These are phyloP conservation scores for Hippocampus mohnikei DNA, from an alignment of 2,113 vertebrate species.

Conservation along the genomic window DNA sequence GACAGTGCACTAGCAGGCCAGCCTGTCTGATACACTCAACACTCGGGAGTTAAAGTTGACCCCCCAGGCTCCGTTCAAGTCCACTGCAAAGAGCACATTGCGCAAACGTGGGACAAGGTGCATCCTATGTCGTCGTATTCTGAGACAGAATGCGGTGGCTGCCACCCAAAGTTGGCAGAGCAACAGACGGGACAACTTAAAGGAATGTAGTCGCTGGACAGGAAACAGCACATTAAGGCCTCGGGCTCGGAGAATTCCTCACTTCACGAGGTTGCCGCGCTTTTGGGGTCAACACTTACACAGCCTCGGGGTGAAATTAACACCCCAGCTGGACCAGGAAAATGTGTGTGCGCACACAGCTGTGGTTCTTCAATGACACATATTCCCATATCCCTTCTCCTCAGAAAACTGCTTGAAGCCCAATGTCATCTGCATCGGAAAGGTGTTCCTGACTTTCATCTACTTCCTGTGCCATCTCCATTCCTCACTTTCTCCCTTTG, in stretches of 20 bases:
- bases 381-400: slow-evolving; percentile 60
- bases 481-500: slow-evolving; percentile 10
- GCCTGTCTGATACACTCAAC: slow-evolving; percentile 47
- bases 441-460: slow-evolving; percentile 48
- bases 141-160: not conserved
- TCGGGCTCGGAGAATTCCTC: slow-evolving; percentile 65
- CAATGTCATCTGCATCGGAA: slow-evolving; percentile 48
- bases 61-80: slow-evolving; percentile 15
- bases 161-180: slow-evolving; percentile 36
- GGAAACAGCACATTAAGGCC: slow-evolving; percentile 72
- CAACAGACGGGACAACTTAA: slow-evolving; percentile 53
- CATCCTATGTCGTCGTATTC: not conserved
- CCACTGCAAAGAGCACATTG: slow-evolving; percentile 8
- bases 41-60: slow-evolving; percentile 26
- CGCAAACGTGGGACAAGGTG: slow-evolving; percentile 4
- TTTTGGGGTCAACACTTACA: slow-evolving; percentile 70
- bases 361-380: slow-evolving; percentile 71
- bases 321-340: slow-evolving; percentile 67
- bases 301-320: slow-evolving; percentile 73
- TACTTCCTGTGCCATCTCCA: not conserved
- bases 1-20: slow-evolving; percentile 59
- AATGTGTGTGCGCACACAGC: slow-evolving; percentile 60
- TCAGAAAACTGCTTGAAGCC: slow-evolving; percentile 61
- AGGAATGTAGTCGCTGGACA: slow-evolving; percentile 63
- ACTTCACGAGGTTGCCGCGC: slow-evolving; percentile 69